phyloP scores from a whole-genome alignment of 2,797 vertebrate genomes.

The Lindbergichthys nudifrons region DNA sequence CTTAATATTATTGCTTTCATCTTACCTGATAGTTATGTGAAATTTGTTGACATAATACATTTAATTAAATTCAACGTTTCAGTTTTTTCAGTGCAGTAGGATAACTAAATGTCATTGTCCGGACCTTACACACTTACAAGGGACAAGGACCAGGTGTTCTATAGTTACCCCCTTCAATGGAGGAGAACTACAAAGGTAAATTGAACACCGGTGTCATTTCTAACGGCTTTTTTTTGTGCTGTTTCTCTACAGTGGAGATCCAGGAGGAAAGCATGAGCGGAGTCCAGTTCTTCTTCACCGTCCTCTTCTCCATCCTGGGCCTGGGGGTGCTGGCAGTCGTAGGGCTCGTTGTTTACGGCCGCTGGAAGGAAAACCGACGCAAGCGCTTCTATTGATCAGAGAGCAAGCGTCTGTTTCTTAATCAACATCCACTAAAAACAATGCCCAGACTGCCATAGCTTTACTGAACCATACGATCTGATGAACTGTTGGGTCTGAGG shows the following conservation, averaged over 20 bases:
- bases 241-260: slow-evolving; percentile 80
- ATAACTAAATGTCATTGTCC: no score
- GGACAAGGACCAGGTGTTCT: no score
- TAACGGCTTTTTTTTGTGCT: background rate
- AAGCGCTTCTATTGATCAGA: slow-evolving; percentile 93
- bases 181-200: background rate
- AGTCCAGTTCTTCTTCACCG: slow-evolving; percentile 88
- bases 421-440: slow-evolving; percentile 8
- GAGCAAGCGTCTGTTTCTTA: background rate
- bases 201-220: background rate
- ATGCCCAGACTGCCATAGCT: slow-evolving; percentile 35
- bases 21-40: no score
- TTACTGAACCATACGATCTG: slow-evolving; percentile 21
- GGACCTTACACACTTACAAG: no score
- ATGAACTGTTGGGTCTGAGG: slow-evolving; percentile 7
- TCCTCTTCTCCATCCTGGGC: slow-evolving; percentile 90
- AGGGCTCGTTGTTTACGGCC: slow-evolving; percentile 87
- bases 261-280: slow-evolving; percentile 86
- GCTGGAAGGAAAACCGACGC: slow-evolving; percentile 93
- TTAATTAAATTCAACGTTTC: no score
- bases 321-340: slow-evolving; percentile 88
- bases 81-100: no score
- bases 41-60: no score
- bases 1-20: no score
- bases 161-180: background rate